Base-by-base conservation (phyloP, 2,797 vertebrate species). In the Peromyscus attwateri region DNA sequence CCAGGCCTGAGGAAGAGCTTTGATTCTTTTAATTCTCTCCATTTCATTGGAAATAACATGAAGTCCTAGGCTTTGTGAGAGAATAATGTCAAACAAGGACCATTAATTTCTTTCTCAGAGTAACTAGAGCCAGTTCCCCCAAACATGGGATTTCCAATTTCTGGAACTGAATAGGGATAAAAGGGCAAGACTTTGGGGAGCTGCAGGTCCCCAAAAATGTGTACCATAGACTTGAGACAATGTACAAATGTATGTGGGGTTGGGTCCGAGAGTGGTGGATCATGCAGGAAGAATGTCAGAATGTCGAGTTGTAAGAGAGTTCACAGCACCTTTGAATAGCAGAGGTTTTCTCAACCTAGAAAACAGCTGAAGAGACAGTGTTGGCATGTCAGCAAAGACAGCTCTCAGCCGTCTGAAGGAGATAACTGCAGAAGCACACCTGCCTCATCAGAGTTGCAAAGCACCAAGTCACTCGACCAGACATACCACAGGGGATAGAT, bases 241-340 rank as follows among this genome's bases (percentile, higher is more conserved):
- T 3, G 40, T 21, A 21, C 1, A 0, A 46, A 68, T 4, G 29
- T 23, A 9, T 1, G 1, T 14, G 31, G 64, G 31, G 64, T 23
- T n/a, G 43, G 21, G 25, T 25, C 31, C n/a, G 31, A 49, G 19
- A 49, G 34, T 0, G 1, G 29, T n/a, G 64, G 46, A 34, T 0
- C 64, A 49, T 3, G 4, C 31, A 5, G 8, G 83, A n/a, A 52
- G 49, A 52, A 52, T 52, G 49, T 52, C 49, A 87, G 83, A n/a
- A 23, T 0, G 1, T 8, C 43, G 23, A 6, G 31, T 25, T 49
- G 43, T 49, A n/a, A n/a, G 43, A 8, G 82, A 31, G 62, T 49
- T 62, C 14, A n/a, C 6, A 34, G 40, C 19, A 14, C 16, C 82
- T 66, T 66, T 11, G 11, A 49, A 49, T 7, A 34, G 29, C 40